Evolutionary conservation across 1,140 invertebrate species (phyloP), one percentile per base, ranked within the genome.

Genomic region (Sycophila sp.): DNA sequence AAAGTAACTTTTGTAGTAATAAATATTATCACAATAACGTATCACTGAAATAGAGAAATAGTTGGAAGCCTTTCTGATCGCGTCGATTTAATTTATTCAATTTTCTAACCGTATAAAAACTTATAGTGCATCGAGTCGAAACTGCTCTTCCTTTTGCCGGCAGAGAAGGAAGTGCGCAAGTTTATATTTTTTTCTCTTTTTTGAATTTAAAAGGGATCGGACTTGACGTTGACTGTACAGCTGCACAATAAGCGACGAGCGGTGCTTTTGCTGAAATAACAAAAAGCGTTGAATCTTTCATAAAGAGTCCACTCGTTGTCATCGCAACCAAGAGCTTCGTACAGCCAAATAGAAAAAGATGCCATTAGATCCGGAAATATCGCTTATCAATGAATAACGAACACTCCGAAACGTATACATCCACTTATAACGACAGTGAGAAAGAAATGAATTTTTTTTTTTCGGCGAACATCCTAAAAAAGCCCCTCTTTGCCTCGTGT

Each of bases 331-430:
- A 65, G 30, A 10, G 17, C 40, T 63, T 68, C n/a, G n/a, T 36
- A 73, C 28, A 71, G 68, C 42, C 58, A 56, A 75, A n/a, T n/a
- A 56, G 30, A 62, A 64, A 38, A 60, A 65, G 63, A 78, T 65
- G 71, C 60, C 73, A 69, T 55, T 77, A 75, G 76, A 82, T n/a
- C n/a, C 71, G 69, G 69, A 83, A 78, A 78, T 81, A 82, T 83
- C 81, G 77, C 75, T 81, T 79, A 79, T 78, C 74, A 75, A 69
- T 79, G 75, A 79, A 71, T 77, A 78, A 79, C 73, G 77, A 63
- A 81, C 73, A 77, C 73, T 80, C 76, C n/a, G n/a, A n/a, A n/a
- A n/a, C n/a, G n/a, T n/a, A n/a, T n/a, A n/a, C n/a, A n/a, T n/a
- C n/a, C n/a, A n/a, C n/a, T n/a, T n/a, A n/a, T 8, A 2, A 17